Percentiles rank a stretch among this genome's conserved stretches.
phyloP scores from a whole-genome alignment of 2,113 vertebrate genomes.

The Otis tarda region DNA sequence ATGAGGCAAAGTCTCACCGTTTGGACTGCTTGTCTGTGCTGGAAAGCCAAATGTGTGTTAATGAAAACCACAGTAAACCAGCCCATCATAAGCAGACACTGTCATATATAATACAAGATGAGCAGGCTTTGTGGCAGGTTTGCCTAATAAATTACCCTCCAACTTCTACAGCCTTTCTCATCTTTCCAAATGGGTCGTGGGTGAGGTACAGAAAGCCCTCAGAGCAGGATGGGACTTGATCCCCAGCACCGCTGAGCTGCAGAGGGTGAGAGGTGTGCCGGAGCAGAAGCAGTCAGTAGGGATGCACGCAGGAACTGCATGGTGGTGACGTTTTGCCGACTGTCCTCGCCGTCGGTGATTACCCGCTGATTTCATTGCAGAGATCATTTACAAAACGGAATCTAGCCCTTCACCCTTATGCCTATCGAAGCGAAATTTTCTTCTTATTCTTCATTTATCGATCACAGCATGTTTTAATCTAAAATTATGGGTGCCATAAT shows the following conservation, averaged over 20 bases:
- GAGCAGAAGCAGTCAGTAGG: background rate
- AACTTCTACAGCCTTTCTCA: background rate
- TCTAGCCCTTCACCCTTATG: background rate
- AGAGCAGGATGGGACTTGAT: background rate
- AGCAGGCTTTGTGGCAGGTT: background rate
- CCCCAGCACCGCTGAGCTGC: background rate
- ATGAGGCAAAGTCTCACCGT: background rate
- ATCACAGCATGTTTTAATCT: background rate
- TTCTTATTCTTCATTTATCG: background rate
- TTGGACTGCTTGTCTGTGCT: background rate
- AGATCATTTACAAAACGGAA: background rate
- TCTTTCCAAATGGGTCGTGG: accelerated
- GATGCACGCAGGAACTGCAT: background rate
- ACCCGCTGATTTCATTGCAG: background rate
- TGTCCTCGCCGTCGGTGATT: background rate
- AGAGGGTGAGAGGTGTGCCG: background rate
- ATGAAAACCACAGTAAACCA: background rate
- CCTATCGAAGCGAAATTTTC: background rate
- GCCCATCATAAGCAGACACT: background rate
- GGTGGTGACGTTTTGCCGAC: background rate
- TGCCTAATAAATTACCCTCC: background rate
- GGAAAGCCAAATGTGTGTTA: background rate
- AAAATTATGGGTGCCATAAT: background rate
- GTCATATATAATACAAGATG: background rate
- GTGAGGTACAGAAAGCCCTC: background rate